A percentile compares a stretch with the other conserved stretches of the same genome.
phyloP scores from a whole-genome alignment of 1,140 invertebrate genomes.

The Sipha flava region DNA sequence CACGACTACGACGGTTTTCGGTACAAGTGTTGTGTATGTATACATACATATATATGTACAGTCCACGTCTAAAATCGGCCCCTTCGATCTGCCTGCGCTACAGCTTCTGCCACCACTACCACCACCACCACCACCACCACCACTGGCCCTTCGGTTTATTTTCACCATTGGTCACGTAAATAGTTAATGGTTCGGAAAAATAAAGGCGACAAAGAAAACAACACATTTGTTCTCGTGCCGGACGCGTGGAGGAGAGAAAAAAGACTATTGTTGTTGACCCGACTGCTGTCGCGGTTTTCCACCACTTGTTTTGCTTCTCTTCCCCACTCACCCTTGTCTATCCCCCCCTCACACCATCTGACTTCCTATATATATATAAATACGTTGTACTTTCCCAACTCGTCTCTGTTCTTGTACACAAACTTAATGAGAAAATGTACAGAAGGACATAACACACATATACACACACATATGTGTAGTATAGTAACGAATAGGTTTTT shows the following conservation, averaged over 20 bases:
- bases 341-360: not conserved
- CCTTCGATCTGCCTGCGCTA: conserved; percentile 5
- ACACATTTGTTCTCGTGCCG: conserved; percentile 6
- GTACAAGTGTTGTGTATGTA: conserved; percentile 15
- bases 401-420: not conserved
- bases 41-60: not conserved
- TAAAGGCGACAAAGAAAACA: conserved; percentile 33
- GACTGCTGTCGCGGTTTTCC: not conserved
- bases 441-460: not conserved
- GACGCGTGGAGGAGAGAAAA: not conserved
- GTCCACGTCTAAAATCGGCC: conserved; percentile 18
- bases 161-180: conserved; percentile 31
- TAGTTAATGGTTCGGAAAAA: conserved; percentile 33
- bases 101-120: not conserved
- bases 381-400: not conserved
- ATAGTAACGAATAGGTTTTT: conserved; percentile 17
- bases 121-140: not conserved
- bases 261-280: conserved; percentile 14
- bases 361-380: not conserved
- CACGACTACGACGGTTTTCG: conserved; percentile 2
- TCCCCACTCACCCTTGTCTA: not conserved
- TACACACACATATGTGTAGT: not conserved
- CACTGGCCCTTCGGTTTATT: conserved; percentile 12
- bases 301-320: not conserved
- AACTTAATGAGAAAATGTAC: conserved; percentile 18